Evolutionary conservation across 2,113 vertebrate genomes (phyloP).

Genomic region (Lota lota): DNA sequence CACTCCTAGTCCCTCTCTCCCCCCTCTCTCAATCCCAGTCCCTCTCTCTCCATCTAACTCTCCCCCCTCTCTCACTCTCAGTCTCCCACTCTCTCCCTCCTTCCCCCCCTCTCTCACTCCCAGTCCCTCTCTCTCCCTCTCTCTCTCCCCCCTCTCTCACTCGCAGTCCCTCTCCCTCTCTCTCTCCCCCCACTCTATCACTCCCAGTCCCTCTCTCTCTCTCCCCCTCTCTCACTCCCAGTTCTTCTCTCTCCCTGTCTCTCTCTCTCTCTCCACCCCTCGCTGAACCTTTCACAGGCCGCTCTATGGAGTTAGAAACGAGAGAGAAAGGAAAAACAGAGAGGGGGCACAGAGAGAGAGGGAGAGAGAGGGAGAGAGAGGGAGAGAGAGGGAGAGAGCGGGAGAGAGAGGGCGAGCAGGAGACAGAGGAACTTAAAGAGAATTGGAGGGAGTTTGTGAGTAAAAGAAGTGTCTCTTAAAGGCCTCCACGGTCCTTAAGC

Average conservation of each 20-base stretch:
- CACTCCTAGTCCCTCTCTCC: constrained; percentile 19
- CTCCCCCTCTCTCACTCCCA: too few relatives aligned
- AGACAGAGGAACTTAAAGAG: constrained; percentile 41
- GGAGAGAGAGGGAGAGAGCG: constrained; percentile 37
- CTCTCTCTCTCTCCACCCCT: constrained; percentile 35
- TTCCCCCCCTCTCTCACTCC: constrained; percentile 21
- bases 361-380: background rate
- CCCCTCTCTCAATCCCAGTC: background rate
- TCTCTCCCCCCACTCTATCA: too few relatives aligned
- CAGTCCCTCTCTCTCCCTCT: constrained; percentile 48
- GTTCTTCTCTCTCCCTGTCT: too few relatives aligned
- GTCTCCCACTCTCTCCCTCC: constrained; percentile 20
- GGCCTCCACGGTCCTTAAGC: constrained; percentile 75
- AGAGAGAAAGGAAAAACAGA: background rate
- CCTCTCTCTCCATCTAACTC: background rate
- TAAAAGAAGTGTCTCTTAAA: constrained; percentile 69
- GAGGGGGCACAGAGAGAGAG: background rate
- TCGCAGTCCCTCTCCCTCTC: too few relatives aligned
- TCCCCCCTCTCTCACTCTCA: background rate
- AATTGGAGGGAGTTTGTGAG: constrained; percentile 54
- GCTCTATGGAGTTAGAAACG: background rate
- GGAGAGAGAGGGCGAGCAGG: constrained; percentile 33
- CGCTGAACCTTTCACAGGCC: constrained; percentile 64
- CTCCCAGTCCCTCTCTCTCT: too few relatives aligned
- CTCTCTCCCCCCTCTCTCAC: constrained; percentile 24